Evolutionary conservation across 1,140 invertebrate species (phyloP), one percentile per base, ranked within the genome.

Genomic region (Lasaia peninsularis): DNA sequence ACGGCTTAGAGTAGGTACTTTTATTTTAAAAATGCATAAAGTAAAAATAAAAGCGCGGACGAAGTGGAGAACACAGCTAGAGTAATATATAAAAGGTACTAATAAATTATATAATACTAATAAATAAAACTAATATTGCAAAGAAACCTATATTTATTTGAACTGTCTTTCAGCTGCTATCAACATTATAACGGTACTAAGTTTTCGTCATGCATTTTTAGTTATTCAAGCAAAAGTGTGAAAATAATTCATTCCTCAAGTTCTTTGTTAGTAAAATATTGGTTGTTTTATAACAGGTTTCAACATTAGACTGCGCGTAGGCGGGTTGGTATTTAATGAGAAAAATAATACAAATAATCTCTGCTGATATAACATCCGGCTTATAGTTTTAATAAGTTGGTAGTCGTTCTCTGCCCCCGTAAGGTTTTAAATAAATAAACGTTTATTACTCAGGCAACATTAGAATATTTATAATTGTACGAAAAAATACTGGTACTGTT

Each of bases 71-170:
- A 5, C 24, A 5, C 24, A 28, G 24, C 24, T 6, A 28, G 24
- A n/a, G n/a, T n/a, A n/a, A n/a, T n/a, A n/a, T n/a, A n/a, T n/a
- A n/a, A n/a, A n/a, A n/a, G n/a, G n/a, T n/a, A n/a, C n/a, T n/a
- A n/a, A n/a, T n/a, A n/a, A n/a, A n/a, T n/a, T n/a, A 44, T 44
- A 44, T 18, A 44, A 44, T 44, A 44, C 40, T 44, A 20, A 44
- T 14, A 44, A 44, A 9, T 44, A 44, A 44, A 18, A 44, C 18
- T 20, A 44, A 44, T 11, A 44, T 11, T 44, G 18, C 18, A 14
- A 18, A 44, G 40, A 44, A 44, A 44, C 18, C 40, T 44, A 44
- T 20, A 44, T 21, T 40, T 40, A 40, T 40, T 20, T 44, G 18
- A 10, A 44, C 18, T 11, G 18, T 16, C 40, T 44, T 10, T 9